phyloP scores from a whole-genome alignment of 1,140 invertebrate species.

The Linepithema humile region DNA sequence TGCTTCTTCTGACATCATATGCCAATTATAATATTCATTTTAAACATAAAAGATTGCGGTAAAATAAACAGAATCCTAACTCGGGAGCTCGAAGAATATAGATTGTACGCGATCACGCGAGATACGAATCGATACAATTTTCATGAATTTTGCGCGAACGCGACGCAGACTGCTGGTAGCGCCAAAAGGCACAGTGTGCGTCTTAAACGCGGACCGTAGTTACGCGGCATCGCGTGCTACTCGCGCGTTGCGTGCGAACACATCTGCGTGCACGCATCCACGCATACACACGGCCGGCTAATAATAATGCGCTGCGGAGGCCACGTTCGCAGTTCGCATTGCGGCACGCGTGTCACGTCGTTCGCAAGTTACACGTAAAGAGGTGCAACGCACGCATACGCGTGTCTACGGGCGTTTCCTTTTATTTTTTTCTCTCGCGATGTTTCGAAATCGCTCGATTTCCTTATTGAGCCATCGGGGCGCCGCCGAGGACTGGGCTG shows the following conservation, averaged over 20 bases:
- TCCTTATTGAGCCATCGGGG: slow-evolving; percentile 56
- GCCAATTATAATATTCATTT: too few relatives aligned
- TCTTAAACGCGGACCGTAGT: slow-evolving; percentile 38
- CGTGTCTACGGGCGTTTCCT: background rate
- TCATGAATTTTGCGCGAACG: background rate
- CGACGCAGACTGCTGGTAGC: background rate
- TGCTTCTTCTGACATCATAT: too few relatives aligned
- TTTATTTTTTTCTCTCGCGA: background rate
- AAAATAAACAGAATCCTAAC: too few relatives aligned
- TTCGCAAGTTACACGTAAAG: slow-evolving; percentile 30
- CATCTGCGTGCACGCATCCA: slow-evolving; percentile 66
- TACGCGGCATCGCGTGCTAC: slow-evolving; percentile 66
- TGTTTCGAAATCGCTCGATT: slow-evolving; percentile 47
- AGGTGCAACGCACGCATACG: slow-evolving; percentile 27
- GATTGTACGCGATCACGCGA: background rate
- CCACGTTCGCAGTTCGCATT: slow-evolving; percentile 42
- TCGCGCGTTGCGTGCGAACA: slow-evolving; percentile 63
- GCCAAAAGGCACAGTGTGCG: slow-evolving; percentile 17
- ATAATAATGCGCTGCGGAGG: slow-evolving; percentile 70
- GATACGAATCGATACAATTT: background rate
- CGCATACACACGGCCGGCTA: slow-evolving; percentile 70
- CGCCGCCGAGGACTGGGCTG: background rate
- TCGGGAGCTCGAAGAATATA: too few relatives aligned
- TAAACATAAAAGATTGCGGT: too few relatives aligned
- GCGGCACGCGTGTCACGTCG: slow-evolving; percentile 52